Percentiles rank a stretch among this genome's conserved stretches.
phyloP scores from a whole-genome alignment of 2,888 invertebrate species.

The Anarsia innoxiella region DNA sequence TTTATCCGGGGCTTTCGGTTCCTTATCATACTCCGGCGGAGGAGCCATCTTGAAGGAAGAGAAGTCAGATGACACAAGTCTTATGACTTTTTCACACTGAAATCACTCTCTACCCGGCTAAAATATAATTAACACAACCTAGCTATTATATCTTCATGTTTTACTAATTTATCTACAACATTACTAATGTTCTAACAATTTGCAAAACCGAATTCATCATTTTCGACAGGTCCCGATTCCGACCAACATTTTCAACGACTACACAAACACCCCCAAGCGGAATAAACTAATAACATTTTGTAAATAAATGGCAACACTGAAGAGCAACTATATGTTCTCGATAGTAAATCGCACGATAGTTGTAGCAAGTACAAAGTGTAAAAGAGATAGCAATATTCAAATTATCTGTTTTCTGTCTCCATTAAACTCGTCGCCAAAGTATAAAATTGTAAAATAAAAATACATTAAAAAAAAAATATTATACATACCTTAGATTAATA shows the following conservation, averaged over 20 bases:
- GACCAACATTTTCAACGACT: slow-evolving; percentile 63
- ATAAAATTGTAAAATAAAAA: no score
- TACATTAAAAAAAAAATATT: no score
- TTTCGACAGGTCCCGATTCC: slow-evolving; percentile 62
- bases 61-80: slow-evolving; percentile 76
- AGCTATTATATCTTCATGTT: slow-evolving; percentile 52
- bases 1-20: slow-evolving; percentile 85
- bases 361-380: neutral
- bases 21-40: slow-evolving; percentile 84
- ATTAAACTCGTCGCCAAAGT: no score
- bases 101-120: slow-evolving; percentile 49
- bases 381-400: neutral
- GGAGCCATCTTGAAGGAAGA: slow-evolving; percentile 83
- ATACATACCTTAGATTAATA: no score
- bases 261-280: slow-evolving; percentile 39
- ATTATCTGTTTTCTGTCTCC: neutral
- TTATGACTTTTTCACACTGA: slow-evolving; percentile 68
- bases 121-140: slow-evolving; percentile 43
- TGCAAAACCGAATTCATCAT: slow-evolving; percentile 60
- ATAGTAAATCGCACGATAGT: neutral
- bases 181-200: slow-evolving; percentile 57
- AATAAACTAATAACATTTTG: slow-evolving; percentile 14
- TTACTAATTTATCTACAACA: slow-evolving; percentile 43
- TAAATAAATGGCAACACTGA: slow-evolving; percentile 3
- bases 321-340: neutral